Evolutionary conservation across 2,888 invertebrate genomes (phyloP).

Genomic region (Abrostola tripartita): DNA sequence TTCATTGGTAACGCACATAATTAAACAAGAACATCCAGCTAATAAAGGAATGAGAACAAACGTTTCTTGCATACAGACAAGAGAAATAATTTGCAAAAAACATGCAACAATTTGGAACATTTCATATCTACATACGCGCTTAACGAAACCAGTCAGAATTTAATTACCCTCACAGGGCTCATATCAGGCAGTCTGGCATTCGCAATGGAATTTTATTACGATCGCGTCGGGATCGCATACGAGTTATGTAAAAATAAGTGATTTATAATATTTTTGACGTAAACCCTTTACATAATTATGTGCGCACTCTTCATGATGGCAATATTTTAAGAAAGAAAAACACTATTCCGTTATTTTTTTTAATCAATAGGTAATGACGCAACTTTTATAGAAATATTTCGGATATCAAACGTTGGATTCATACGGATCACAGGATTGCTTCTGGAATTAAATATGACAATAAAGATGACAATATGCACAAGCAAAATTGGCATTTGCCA

Average conservation of each 20-base stretch:
- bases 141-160: conserved; percentile 61
- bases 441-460: no score
- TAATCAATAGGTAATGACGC: no score
- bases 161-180: conserved; percentile 63
- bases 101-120: conserved; percentile 52
- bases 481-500: no score
- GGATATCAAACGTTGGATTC: no score
- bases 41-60: conserved; percentile 22
- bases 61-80: conserved; percentile 31
- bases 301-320: neutral
- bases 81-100: conserved; percentile 33
- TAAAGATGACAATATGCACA: no score
- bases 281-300: neutral
- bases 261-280: conserved; percentile 35
- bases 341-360: no score
- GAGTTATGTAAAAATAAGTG: conserved; percentile 37
- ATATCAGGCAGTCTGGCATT: conserved; percentile 53
- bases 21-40: conserved; percentile 19
- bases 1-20: conserved; percentile 17
- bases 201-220: conserved; percentile 62
- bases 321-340: neutral
- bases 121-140: conserved; percentile 46
- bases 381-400: no score
- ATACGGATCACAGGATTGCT: no score
- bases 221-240: conserved; percentile 39